Conservation (phyloP, 2,113 vertebrate species). For the Falco punctatus region DNA sequence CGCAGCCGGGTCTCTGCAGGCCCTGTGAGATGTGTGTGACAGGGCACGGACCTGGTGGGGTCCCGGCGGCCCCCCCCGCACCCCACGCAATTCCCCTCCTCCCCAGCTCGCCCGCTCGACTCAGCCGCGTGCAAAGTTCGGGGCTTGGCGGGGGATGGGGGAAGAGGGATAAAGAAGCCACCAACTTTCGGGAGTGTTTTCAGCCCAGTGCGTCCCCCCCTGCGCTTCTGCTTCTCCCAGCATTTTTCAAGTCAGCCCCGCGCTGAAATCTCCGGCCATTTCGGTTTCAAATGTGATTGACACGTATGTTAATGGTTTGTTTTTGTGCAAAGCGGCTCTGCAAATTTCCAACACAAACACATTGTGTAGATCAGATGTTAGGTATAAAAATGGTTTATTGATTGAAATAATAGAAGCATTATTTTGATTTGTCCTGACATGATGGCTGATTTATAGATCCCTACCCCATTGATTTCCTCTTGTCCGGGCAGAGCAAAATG, state of each 20-base stretch:
- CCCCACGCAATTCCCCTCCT: neutral
- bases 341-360: conserved; percentile 73
- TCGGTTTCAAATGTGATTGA: conserved; percentile 67
- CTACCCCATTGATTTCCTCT: conserved; percentile 78
- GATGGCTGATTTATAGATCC: conserved; percentile 83
- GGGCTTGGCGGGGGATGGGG: neutral
- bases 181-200: neutral
- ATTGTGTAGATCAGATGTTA: conserved; percentile 78
- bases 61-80: neutral
- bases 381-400: conserved; percentile 82
- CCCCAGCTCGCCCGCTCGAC: neutral
- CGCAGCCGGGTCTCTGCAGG: neutral
- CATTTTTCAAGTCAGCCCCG: neutral
- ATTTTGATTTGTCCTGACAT: conserved; percentile 86
- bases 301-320: conserved; percentile 73
- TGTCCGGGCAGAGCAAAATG: conserved; percentile 76
- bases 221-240: neutral
- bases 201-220: neutral
- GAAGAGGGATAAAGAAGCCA: neutral
- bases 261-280: neutral
- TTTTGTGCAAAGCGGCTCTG: conserved; percentile 63
- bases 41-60: fast-evolving
- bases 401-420: conserved; percentile 87
- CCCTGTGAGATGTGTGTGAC: no score
- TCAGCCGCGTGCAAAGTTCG: neutral